Evolutionary conservation across 2,888 invertebrate species (phyloP).

Genomic region (Eupeodes latifasciatus): DNA sequence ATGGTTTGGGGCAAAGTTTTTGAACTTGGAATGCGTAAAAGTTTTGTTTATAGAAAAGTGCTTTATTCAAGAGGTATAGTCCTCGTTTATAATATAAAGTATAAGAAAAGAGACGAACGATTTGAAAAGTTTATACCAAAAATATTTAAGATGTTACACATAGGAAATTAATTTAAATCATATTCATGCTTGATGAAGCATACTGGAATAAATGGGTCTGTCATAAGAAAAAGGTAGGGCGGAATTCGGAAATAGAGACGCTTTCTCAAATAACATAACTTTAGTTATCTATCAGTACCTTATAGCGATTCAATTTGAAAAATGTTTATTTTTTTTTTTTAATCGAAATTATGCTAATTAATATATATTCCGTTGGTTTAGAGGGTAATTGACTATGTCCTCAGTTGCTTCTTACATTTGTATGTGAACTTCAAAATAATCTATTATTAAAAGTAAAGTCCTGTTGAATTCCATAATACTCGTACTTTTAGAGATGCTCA

Average conservation of each 20-base stretch:
- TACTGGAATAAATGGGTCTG: conserved; percentile 2
- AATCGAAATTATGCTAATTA: no score
- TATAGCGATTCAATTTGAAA: neutral
- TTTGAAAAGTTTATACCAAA: conserved; percentile 45
- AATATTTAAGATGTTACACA: conserved; percentile 60
- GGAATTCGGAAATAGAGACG: neutral
- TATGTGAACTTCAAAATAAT: no score
- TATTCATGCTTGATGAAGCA: conserved; percentile 55
- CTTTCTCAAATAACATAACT: neutral
- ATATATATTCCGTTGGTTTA: no score
- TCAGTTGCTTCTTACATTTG: no score
- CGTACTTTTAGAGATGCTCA: no score
- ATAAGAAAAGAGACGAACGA: neutral
- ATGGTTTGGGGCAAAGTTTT: conserved; percentile 5
- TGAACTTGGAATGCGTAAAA: conserved; percentile 15
- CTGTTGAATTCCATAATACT: no score
- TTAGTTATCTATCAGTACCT: neutral
- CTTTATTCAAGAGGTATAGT: neutral
- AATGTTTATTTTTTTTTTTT: no score
- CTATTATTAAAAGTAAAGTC: no score
- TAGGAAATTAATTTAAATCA: conserved; percentile 70
- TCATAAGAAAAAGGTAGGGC: neutral
- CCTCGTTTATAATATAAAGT: neutral
- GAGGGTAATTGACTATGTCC: no score
- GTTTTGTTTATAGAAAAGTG: neutral